phyloP scores from a whole-genome alignment of 2,888 invertebrate genomes.

The Seladonia tumulorum region DNA sequence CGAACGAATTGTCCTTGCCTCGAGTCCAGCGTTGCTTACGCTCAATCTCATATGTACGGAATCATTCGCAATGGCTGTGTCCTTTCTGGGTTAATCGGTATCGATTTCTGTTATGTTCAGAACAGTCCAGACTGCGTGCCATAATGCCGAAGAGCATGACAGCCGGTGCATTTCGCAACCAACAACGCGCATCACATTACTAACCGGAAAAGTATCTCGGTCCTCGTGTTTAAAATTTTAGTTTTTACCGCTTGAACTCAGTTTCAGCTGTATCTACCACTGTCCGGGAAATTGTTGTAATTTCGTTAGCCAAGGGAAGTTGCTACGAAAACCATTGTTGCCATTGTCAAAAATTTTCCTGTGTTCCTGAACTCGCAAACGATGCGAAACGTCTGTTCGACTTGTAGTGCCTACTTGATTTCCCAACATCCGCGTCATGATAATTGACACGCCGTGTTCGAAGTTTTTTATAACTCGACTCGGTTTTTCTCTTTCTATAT shows the following conservation, averaged over 20 bases:
- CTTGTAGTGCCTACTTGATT: neutral
- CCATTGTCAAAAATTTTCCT: neutral
- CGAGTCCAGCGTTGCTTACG: neutral
- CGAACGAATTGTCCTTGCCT: neutral
- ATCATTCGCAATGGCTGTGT: neutral
- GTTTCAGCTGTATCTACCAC: neutral
- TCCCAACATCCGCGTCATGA: neutral
- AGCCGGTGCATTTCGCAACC: neutral
- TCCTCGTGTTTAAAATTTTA: neutral
- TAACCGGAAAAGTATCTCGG: neutral
- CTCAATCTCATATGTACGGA: neutral
- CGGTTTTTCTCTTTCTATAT: slow-evolving; percentile 1
- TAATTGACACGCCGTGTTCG: neutral
- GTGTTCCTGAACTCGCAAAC: neutral
- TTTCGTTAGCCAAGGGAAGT: no score
- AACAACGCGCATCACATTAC: neutral
- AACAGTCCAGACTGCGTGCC: neutral
- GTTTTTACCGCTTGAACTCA: neutral
- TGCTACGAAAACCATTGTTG: no score
- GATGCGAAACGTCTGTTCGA: neutral
- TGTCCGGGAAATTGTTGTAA: neutral
- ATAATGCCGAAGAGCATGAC: neutral
- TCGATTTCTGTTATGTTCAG: neutral
- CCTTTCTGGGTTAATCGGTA: slow-evolving; percentile 13
- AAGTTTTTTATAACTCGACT: neutral